phyloP scores from a whole-genome alignment of 2,888 invertebrate genomes.

The Diabrotica balteata region DNA sequence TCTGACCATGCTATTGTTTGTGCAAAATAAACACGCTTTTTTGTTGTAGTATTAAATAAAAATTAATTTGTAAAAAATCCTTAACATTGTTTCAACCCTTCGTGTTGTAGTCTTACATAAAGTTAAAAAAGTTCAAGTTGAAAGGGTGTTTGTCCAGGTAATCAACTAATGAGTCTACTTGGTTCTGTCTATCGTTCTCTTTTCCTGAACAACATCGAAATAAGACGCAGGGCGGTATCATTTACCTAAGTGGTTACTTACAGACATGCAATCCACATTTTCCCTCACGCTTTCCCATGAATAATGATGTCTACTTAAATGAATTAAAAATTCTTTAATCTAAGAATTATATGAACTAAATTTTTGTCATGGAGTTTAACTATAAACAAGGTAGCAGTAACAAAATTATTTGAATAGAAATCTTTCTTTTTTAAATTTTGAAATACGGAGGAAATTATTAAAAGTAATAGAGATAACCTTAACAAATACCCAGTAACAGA shows the following conservation, averaged over 20 bases:
- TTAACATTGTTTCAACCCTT: not conserved
- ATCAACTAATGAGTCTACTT: conserved; percentile 39
- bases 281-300: conserved; percentile 32
- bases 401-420: no score
- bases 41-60: no score
- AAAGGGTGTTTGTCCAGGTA: conserved; percentile 35
- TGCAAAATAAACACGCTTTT: no score
- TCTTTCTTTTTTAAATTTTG: no score
- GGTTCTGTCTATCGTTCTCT: conserved; percentile 13
- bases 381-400: no score
- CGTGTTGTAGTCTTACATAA: conserved; percentile 43
- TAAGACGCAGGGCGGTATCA: conserved; percentile 51
- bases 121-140: conserved; percentile 32
- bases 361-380: no score
- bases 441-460: no score
- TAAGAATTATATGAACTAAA: not conserved
- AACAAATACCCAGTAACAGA: no score
- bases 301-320: conserved; percentile 38
- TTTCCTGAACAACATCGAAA: conserved; percentile 40
- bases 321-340: conserved; percentile 38
- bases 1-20: no score
- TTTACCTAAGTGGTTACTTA: conserved; percentile 55
- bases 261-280: conserved; percentile 55
- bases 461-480: no score
- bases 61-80: no score